Base-by-base conservation (phyloP, 2,113 vertebrate species). In the Prietella phreatophila region DNA sequence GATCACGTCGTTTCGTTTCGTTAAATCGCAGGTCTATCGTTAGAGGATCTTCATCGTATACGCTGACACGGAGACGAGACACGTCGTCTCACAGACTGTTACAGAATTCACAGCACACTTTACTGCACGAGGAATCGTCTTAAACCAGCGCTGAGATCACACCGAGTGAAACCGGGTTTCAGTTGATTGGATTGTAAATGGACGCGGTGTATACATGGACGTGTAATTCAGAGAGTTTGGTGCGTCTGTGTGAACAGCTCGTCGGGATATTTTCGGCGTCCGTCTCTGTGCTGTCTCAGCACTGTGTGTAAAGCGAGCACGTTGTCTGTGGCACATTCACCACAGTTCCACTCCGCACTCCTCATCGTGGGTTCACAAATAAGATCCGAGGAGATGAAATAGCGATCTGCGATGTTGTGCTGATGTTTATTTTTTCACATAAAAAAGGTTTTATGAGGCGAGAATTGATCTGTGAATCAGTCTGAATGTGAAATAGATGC, bases 371-470 rank as follows among this genome's bases (percentile, higher is more conserved):
- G 36, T 82, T 88, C 36, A 39, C 61, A 50, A 69, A 36, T 82
- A 83, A 56, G 42, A 53, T 56, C 83, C 13, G 83, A 80, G 87
- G 75, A 67, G 73, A 88, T 87, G 56, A 76, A 81, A 85, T 50
- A 79, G 47, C 17, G 53, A 84, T 80, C 47, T 73, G 75, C 25
- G 36, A 33, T 85, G 86, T 80, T 84, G 53, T 60, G 82, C 61
- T 56, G 27, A 25, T 50, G 22, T 86, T 47, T 84, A 55, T 89
- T 30, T 55, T 87, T 27, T 39, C 61, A 79, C 39, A 47, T 58
- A 63, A 50, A 84, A 84, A 58, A 47, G 67, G 58, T 87, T 85
- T 88, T 58, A 85, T 85, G 87, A 61, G 42, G n/a, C 36, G 33
- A 42, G 10, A 47, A 4, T 47, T 5, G 4, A 50, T 55, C 42